Conservation (phyloP, 2,888 invertebrate species). For the Cartodere bifasciata region DNA sequence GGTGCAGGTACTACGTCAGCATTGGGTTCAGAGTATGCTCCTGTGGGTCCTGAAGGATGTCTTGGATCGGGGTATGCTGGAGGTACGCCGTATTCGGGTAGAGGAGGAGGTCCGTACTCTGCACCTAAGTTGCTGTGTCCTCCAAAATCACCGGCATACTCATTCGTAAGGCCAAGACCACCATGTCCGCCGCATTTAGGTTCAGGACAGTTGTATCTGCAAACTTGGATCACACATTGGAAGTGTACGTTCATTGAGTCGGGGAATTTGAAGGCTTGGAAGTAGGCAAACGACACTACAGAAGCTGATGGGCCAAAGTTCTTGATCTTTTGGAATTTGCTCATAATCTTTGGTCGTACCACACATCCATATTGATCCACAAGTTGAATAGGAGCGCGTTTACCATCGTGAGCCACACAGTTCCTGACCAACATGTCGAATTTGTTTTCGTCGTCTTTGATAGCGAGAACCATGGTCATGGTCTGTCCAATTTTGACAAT, state of each 20-base stretch:
- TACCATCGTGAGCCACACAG: slow-evolving; percentile 90
- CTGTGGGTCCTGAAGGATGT: slow-evolving; percentile 73
- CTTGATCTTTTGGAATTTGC: slow-evolving; percentile 90
- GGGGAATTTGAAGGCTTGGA: slow-evolving; percentile 95
- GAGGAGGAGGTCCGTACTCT: slow-evolving; percentile 63
- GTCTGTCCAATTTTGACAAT: slow-evolving; percentile 94
- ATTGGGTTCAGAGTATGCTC: slow-evolving; percentile 72
- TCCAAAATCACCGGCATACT: slow-evolving; percentile 40
- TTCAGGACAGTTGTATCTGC: slow-evolving; percentile 85
- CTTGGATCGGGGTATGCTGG: slow-evolving; percentile 79
- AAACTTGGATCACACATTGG: slow-evolving; percentile 92
- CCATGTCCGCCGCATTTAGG: slow-evolving; percentile 66
- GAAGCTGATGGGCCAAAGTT: slow-evolving; percentile 91
- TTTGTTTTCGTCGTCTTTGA: slow-evolving; percentile 91
- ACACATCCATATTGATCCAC: slow-evolving; percentile 92
- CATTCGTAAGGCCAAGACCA: slow-evolving; percentile 44
- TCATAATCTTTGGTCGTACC: slow-evolving; percentile 88
- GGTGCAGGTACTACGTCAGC: slow-evolving; percentile 71
- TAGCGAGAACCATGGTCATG: slow-evolving; percentile 93
- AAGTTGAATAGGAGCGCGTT: slow-evolving; percentile 82
- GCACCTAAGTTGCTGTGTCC: slow-evolving; percentile 34
- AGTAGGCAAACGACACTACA: slow-evolving; percentile 88
- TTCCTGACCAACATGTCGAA: slow-evolving; percentile 92
- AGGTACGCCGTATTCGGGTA: slow-evolving; percentile 57
- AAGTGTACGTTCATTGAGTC: slow-evolving; percentile 96